Evolutionary conservation across 2,888 invertebrate species (phyloP), one percentile per base, ranked within the genome.

Genomic region (Drosophila stalkeri): DNA sequence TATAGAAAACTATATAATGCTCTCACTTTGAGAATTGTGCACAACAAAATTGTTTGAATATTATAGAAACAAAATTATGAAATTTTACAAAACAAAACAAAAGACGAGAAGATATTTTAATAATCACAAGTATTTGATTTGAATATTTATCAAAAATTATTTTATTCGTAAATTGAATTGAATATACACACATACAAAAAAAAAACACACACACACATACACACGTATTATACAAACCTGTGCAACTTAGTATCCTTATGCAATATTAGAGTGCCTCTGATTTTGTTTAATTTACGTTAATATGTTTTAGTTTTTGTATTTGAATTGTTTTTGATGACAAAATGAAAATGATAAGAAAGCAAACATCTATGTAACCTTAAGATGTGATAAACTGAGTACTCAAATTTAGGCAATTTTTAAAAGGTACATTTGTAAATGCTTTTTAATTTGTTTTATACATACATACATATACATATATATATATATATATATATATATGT

Each of bases 261-360:
- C 92, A 92, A 91, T 91, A 92, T 91, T 91, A 86, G 91, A 91
- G 91, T 91, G 91, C 91, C 92, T 91, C 86, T 89, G 80, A 90
- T 90, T 90, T 89, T 74, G 89, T 89, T 84, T 66, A 68, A 60
- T 61, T 74, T 71, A 62, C 44, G 43, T 57, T 57, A 31, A 43
- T 68, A 51, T 62, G 54, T 71, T 74, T 80, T 81, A 57, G 20
- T 46, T 71, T 77, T 79, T 64, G 46, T 49, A 51, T 43, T 65
- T 63, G 57, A 56, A 39, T 69, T 64, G 61, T 64, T 70, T 64
- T 71, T 60, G 44, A 57, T 63, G 55, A 55, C 39, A 62, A 64
- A 62, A 4, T 18, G 14, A 57, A 37, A 54, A 61, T 27, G 52
- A 54, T 41, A 62, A 44, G 14, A 56, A 37, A 55, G 51, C n/a